Evolutionary conservation across 2,797 vertebrate genomes (phyloP), one percentile per base, ranked within the genome.

Genomic region (Anas capensis): DNA sequence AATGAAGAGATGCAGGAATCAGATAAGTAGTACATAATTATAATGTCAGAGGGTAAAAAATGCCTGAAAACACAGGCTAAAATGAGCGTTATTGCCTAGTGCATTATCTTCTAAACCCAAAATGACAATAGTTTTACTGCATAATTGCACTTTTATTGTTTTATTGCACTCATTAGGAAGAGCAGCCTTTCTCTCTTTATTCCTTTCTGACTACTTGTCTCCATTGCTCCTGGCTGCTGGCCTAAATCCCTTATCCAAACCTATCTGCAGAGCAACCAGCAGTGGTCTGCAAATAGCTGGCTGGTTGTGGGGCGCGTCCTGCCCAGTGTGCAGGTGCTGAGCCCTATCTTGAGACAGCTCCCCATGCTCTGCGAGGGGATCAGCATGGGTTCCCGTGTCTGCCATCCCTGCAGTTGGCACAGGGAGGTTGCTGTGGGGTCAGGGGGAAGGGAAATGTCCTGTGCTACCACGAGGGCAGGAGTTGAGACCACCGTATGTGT

Each of bases 261-360:
- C 8, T 4, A 5, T 29, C 69, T 42, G 62, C 34, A 23, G 76
- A 60, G 66, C 17, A 34, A 38, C 61, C 21, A 68, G 34, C n/a
- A 36, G 8, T 1, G 18, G 10, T 29, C 53, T 79, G 88, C 51
- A 31, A 65, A 60, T 2, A 79, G 77, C 71, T 33, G 44, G 24
- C 51, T 46, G 86, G 19, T 65, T 48, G 36, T 6, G 0, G 0
- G 36, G 31, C 3, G 0, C 4, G 0, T 31, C 79, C 36, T 24
- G 40, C 34, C 73, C 29, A 3, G 44, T 1, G 9, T 31, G 62
- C 34, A 27, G 53, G 6, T 20, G 36, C 18, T n/a, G 6, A 40
- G 5, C 2, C 16, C 19, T 1, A 0, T 33, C 13, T 1, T 2
- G 54, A 58, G 76, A 3, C 0, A 3, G 48, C 54, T 61, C 24